Percentiles rank a stretch among this genome's conserved stretches.
Evolutionary conservation across 2,888 invertebrate genomes (phyloP).

Genomic region (Stomorhina lunata): DNA sequence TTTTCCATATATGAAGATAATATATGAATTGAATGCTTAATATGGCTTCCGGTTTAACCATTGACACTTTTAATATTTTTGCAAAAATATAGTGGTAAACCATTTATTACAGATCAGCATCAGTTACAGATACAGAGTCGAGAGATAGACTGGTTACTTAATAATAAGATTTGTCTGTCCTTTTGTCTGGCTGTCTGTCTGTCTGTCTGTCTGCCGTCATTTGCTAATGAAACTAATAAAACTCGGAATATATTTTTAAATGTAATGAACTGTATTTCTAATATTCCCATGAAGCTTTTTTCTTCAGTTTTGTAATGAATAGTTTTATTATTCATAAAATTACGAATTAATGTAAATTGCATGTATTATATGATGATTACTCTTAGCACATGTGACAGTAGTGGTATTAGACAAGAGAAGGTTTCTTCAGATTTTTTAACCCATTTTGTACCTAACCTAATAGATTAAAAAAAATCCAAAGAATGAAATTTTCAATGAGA

Average conservation of each 20-base stretch:
- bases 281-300: constrained; percentile 52
- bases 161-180: constrained; percentile 41
- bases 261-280: constrained; percentile 8
- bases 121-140: too few species aligned
- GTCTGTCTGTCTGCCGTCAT: constrained; percentile 35
- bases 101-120: constrained; percentile 53
- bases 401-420: too few species aligned
- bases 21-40: constrained; percentile 49
- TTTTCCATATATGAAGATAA: constrained; percentile 44
- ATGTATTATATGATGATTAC: constrained; percentile 18
- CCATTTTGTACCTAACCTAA: too few species aligned
- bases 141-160: constrained; percentile 56
- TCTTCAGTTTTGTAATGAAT: constrained; percentile 39
- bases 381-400: constrained; percentile 25
- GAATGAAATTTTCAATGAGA: too few species aligned
- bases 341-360: constrained; percentile 13
- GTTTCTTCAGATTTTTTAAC: too few species aligned
- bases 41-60: constrained; percentile 66
- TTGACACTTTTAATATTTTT: constrained; percentile 56
- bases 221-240: background rate
- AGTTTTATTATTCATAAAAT: constrained; percentile 59
- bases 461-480: too few species aligned
- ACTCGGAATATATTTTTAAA: constrained; percentile 16
- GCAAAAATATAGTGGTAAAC: constrained; percentile 53
- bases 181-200: background rate